Percentiles rank a stretch among this genome's conserved stretches.
These are phyloP conservation scores for Carduelis carduelis DNA, from an alignment of 2,797 vertebrate genomes.

Conservation along the genomic window DNA sequence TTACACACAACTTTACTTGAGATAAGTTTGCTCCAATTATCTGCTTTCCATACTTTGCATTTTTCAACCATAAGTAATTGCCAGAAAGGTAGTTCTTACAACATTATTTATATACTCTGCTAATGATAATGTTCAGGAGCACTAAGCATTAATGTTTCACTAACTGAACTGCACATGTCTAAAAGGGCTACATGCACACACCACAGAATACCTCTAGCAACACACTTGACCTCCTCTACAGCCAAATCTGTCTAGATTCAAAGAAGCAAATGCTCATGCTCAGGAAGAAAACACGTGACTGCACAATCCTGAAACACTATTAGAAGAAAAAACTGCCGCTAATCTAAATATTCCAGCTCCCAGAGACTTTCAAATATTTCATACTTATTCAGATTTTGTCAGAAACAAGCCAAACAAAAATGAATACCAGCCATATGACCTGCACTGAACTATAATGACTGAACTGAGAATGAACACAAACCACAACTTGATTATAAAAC, in stretches of 20 bases:
- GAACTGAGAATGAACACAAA: not conserved
- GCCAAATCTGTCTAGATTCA: not conserved
- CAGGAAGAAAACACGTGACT: not conserved
- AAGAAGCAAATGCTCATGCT: not conserved
- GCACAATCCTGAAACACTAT: not conserved
- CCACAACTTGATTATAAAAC: not conserved
- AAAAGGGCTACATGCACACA: not conserved
- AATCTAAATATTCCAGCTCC: not conserved
- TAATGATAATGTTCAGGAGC: not conserved
- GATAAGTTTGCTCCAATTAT: not conserved
- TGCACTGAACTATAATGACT: not conserved
- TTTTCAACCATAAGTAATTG: not conserved
- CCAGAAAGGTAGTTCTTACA: not conserved
- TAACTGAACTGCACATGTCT: not conserved
- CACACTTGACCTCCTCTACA: not conserved
- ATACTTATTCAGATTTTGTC: not conserved
- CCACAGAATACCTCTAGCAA: not conserved
- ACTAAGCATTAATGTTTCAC: constrained; percentile 5
- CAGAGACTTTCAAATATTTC: not conserved
- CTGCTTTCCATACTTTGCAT: not conserved
- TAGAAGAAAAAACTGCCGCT: not conserved
- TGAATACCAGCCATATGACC: not conserved
- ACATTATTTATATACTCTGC: not conserved
- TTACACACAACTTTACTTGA: not conserved
- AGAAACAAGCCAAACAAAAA: not conserved